Evolutionary conservation across 2,888 invertebrate genomes (phyloP).

Genomic region (Troides oblongomaculatus): DNA sequence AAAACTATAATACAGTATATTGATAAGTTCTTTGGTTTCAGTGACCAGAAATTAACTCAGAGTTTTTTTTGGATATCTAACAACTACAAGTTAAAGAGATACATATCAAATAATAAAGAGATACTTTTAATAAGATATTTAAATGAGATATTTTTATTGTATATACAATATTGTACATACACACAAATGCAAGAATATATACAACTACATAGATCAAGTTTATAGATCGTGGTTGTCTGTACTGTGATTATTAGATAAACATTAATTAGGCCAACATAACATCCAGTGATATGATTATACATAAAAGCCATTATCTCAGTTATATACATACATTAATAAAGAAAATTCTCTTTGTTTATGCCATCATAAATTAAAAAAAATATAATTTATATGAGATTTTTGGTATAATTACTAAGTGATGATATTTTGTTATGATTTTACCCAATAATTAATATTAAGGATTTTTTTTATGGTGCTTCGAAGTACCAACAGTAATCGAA

Average conservation of each 20-base stretch:
- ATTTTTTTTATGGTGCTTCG: too few species aligned
- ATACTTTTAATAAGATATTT: too few species aligned
- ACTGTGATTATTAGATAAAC: neutral
- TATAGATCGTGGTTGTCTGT: neutral
- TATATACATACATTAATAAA: neutral
- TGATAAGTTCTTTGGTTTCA: slow-evolving; percentile 34
- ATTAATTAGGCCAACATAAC: slow-evolving; percentile 23
- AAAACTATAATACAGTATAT: slow-evolving; percentile 27
- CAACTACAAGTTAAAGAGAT: neutral
- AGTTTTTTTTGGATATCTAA: slow-evolving; percentile 4
- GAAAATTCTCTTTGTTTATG: neutral
- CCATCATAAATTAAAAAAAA: too few species aligned
- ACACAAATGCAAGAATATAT: too few species aligned
- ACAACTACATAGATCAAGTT: slow-evolving; percentile 3
- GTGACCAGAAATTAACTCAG: slow-evolving; percentile 4
- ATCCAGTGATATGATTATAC: slow-evolving; percentile 6
- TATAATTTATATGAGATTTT: too few species aligned
- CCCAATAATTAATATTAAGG: too few species aligned
- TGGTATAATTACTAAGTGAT: too few species aligned
- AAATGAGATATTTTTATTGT: too few species aligned
- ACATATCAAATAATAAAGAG: too few species aligned
- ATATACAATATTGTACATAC: too few species aligned
- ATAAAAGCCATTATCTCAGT: neutral
- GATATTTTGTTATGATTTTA: too few species aligned
- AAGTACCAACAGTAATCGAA: too few species aligned